Evolutionary conservation across 1,140 invertebrate genomes (phyloP).

Genomic region (Cryptotermes secundus): DNA sequence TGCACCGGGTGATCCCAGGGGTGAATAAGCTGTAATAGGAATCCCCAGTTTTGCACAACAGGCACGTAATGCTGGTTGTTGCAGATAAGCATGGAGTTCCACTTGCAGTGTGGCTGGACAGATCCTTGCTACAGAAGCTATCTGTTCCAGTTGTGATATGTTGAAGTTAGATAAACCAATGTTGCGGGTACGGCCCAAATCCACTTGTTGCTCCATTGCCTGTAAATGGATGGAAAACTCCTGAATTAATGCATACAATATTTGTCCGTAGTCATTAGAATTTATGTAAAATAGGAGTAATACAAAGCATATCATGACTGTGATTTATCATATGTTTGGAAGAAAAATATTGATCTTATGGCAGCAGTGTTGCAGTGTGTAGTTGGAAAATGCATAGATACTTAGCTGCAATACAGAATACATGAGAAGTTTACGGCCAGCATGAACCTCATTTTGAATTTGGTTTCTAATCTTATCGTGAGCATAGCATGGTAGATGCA

Average conservation of each 20-base stretch:
- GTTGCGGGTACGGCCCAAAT: slow-evolving; percentile 50
- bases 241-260: not conserved
- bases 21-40: slow-evolving; percentile 51
- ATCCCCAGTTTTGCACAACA: slow-evolving; percentile 49
- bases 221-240: not conserved
- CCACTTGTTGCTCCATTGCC: slow-evolving; percentile 53
- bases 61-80: slow-evolving; percentile 48
- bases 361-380: too few relatives aligned
- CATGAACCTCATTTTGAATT: too few relatives aligned
- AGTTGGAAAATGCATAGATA: too few relatives aligned
- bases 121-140: slow-evolving; percentile 14
- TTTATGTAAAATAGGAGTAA: too few relatives aligned
- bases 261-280: too few relatives aligned
- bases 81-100: slow-evolving; percentile 53
- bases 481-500: too few relatives aligned
- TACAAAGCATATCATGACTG: too few relatives aligned
- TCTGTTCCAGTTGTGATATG: slow-evolving; percentile 33
- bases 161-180: slow-evolving; percentile 44
- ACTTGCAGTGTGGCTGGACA: slow-evolving; percentile 42
- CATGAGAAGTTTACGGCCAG: too few relatives aligned
- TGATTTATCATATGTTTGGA: too few relatives aligned
- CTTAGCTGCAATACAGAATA: too few relatives aligned
- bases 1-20: slow-evolving; percentile 52
- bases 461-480: too few relatives aligned
- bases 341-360: too few relatives aligned